Base-by-base conservation (phyloP, 37 sponge, comb jelly and placozoan species). In the Eunapius fragilis region DNA sequence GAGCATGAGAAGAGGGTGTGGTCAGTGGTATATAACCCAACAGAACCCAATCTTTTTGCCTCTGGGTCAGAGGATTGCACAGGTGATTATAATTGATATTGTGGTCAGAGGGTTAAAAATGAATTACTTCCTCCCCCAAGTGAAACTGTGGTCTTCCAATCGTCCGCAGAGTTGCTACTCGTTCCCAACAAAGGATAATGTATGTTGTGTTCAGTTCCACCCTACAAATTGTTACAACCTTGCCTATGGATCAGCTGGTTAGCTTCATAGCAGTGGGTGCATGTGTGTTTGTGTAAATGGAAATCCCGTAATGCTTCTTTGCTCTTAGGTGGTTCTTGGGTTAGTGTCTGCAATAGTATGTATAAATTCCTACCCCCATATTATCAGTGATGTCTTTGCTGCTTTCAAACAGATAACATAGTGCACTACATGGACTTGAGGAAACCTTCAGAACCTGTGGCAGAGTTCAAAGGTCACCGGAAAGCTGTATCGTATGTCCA, bases 51-150 rank as follows among this genome's bases (percentile, higher is more conserved):
- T 33, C 67, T 95, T 30, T 87, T 90, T 76, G 95, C 90, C 31
- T 93, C 96, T 19, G 94, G 95, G 17, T 90, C 88, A n/a, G 96
- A 95, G 75, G 96, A 95, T 71, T 80, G 88, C 47, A 94, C 82
- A 84, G 93, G 93, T 93, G n/a, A 58, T 58, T 58, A 58, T 19
- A 12, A 2, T 12, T 58, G 14, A 58, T 58, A 58, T 58, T 58
- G 58, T 58, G 58, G 58, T 13, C 58, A 58, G 58, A 58, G 17
- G 58, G 58, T 58, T n/a, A n/a, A n/a, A 58, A 58, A 58, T 58
- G 58, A 17, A 12, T 58, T 58, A 19, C 14, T 12, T 58, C 58
- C 6, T 17, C 14, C 58, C 67, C 25, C 49, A n/a, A 90, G 92
- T 96, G 34, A 96, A 96, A 45, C 36, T 96, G 3, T 96, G 96